A percentile compares a stretch with the other conserved stretches of the same genome.
Conservation (phyloP, 2,113 vertebrate species). For the Mus spicilegus region DNA sequence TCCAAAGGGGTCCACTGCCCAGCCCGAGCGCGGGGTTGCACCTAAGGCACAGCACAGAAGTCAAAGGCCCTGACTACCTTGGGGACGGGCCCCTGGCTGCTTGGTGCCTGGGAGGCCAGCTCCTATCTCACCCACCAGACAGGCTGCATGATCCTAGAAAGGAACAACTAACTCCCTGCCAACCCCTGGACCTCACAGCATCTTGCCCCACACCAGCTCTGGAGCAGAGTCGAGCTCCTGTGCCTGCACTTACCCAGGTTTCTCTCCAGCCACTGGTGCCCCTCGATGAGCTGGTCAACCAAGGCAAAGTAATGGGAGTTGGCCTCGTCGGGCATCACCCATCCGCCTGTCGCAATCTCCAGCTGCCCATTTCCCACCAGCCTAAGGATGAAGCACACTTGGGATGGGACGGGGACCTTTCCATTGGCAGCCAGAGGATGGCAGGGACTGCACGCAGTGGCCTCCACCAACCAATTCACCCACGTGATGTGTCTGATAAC, state of each 20-base stretch:
- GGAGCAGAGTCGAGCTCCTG: not conserved
- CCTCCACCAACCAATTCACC: not conserved
- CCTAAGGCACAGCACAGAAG: slow-evolving; percentile 83
- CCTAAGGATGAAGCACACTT: slow-evolving; percentile 68
- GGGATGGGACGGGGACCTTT: not conserved
- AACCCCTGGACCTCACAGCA: not conserved
- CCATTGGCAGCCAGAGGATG: not conserved
- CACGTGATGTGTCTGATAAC: not conserved
- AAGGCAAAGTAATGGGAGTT: slow-evolving; percentile 97
- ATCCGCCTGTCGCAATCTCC: slow-evolving; percentile 97
- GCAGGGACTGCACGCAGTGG: not conserved
- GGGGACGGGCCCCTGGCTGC: not conserved
- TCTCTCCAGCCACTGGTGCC: slow-evolving; percentile 98
- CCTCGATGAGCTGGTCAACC: slow-evolving; percentile 98
- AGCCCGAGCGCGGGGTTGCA: slow-evolving; percentile 91
- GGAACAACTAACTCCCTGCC: not conserved
- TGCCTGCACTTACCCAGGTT: slow-evolving; percentile 91
- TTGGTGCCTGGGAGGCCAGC: not conserved
- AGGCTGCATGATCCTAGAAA: not conserved
- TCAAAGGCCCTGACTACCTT: not conserved
- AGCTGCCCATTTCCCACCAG: slow-evolving; percentile 93
- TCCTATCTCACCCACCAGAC: not conserved
- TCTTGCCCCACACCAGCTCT: not conserved
- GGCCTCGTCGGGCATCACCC: slow-evolving; percentile 99
- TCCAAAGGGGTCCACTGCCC: slow-evolving; percentile 98